Evolutionary conservation across 2,888 invertebrate species (phyloP), one percentile per base, ranked within the genome.

Genomic region (Drosophila mercatorum): DNA sequence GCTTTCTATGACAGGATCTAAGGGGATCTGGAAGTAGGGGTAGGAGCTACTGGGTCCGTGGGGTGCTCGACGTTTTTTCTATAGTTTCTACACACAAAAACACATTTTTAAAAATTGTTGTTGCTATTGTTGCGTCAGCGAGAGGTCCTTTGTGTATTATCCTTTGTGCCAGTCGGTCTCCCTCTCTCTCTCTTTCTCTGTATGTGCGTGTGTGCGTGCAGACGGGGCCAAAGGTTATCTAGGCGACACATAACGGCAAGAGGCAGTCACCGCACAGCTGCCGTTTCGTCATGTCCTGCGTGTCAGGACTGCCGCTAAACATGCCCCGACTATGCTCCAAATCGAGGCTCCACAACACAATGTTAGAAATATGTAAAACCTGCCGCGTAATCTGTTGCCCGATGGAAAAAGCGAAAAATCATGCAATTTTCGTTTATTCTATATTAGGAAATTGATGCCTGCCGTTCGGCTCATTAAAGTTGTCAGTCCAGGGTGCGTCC

Each of bases 211-310:
- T 47, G 57, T 63, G 65, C 80, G 78, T 70, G 70, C 56, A 73
- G 53, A 78, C 75, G 68, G 68, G 91, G 90, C 88, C 89, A 90
- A 88, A 90, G 90, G 90, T 90, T 90, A 90, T 88, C 88, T 88
- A 84, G 80, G 77, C 89, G 89, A 83, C 88, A 85, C 59, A 87
- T 77, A 80, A 65, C 72, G 78, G 61, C 72, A 61, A 62, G 55
- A 52, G 66, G 62, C 62, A 68, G 63, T 47, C 65, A 56, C 46
- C 72, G 64, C 78, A 84, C 89, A 90, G 91, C 89, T 90, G 89
- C 86, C 77, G 78, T 65, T 75, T 43, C 53, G 53, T 63, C 76
- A 61, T 66, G 44, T 59, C 47, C 55, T 64, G 66, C 76, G 62
- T 66, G 51, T 51, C 47, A 43, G 58, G 51, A 14, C 49, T 61